Base-by-base conservation (phyloP, 2,797 vertebrate genomes). In the Trachurus trachurus region DNA sequence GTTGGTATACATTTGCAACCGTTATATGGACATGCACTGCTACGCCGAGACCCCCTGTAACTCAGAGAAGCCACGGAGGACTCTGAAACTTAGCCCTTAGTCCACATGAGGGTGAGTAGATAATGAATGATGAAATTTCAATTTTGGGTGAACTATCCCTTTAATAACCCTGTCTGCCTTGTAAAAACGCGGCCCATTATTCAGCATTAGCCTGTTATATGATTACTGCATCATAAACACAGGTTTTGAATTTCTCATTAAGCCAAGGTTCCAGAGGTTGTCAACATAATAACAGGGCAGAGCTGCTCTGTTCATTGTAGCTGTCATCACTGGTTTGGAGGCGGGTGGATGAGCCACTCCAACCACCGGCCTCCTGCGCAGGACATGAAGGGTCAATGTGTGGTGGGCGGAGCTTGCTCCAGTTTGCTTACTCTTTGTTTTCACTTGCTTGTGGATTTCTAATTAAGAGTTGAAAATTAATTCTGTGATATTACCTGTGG, bases 161-260 rank as follows among this genome's bases (percentile, higher is more conserved):
- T 61, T 61, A 13, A 53, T 66, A 19, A 66, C 39, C 26, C 13
- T 63, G 17, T 50, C 10, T 37, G 10, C 47, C 26, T 64, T 65
- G 29, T 37, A 49, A 50, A 50, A 65, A 50, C 8, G 29, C 9
- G n/a, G 45, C 17, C 19, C 1, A 53, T 42, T 53, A 66, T 40
- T 44, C 15, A 16, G 45, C 47, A 39, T 34, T 34, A 13, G 50
- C 17, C 42, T 31, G 5, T 57, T 26, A 65, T 65, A 31, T 22
- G 42, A 65, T 73, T 49, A 73, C 19, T 17, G 29, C 52, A 47
- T 72, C 60, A 45, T 34, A 63, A 72, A 72, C 50, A 56, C 8
- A 56, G 40, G 50, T 39, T 45, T 64, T 56, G 50, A 56, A 53
- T 72, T 72, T 72, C 70, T 72, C 70, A 72, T 73, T 57, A 57